Evolutionary conservation across 2,113 vertebrate genomes (phyloP), one percentile per base, ranked within the genome.

Genomic region (Gallinago undulata): DNA sequence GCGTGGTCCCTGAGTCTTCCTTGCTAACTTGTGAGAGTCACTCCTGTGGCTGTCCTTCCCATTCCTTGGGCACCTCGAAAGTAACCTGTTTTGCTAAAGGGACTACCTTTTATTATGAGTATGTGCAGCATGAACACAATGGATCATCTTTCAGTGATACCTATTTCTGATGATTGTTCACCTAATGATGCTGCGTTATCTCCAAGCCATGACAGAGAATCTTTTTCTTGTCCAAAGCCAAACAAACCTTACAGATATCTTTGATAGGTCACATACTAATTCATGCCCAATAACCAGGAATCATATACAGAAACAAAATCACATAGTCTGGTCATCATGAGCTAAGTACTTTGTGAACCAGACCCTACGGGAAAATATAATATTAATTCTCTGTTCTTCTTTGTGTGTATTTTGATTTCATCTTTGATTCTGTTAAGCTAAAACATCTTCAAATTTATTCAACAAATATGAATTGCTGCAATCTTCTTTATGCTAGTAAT

Each of bases 401-500:
- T 53, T 87, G 33, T 69, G 73, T 90, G 82, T 63, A 33, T 90
- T 95, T 93, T 86, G 76, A 87, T 95, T 90, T 95, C 15, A 45
- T 63, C 80, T 75, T 84, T 81, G 69, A 84, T 92, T 90, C 83
- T 70, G 53, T 93, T 96, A 92, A 94, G 82, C 50, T 87, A 35
- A 78, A 84, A 73, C 51, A 74, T 90, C 78, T 87, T 72, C 86
- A 74, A 37, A 95, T 95, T 89, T 94, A 79, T 90, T 95, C 93
- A 90, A 89, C 82, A 93, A 94, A 91, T 92, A 70, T 78, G 76
- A 94, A 73, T 95, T 51, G 80, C 66, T 66, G 74, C 77, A 81
- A 76, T 94, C 59, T 93, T 91, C 84, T 93, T 91, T 81, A 80
- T 84, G 75, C 72, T 93, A 50, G 59, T 89, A 89, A 91, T 94